A percentile compares a stretch with the other conserved stretches of the same genome.
phyloP scores from a whole-genome alignment of 1,140 invertebrate species.

The Micrasema minimum region DNA sequence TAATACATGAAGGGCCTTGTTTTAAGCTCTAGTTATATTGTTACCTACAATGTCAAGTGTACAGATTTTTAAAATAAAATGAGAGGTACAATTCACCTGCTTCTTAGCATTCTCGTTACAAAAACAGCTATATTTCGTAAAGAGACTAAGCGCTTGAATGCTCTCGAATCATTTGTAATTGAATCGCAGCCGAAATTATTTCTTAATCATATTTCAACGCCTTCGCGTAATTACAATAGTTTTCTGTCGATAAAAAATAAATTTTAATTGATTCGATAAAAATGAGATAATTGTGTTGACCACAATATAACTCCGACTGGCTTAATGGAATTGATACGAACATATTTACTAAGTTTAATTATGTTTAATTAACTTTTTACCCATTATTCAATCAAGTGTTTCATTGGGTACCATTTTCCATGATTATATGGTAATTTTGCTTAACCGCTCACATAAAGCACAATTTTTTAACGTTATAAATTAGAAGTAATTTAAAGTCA shows the following conservation, averaged over 20 bases:
- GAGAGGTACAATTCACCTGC: background rate
- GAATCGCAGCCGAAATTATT: slow-evolving; percentile 22
- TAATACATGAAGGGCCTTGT: no score
- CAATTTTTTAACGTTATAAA: no score
- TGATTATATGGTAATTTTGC: no score
- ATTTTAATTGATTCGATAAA: slow-evolving; percentile 5
- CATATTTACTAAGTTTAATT: no score
- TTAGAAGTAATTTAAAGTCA: no score
- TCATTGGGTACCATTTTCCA: no score
- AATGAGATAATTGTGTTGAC: background rate
- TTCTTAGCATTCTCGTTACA: background rate
- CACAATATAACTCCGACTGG: background rate
- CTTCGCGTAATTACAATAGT: slow-evolving; percentile 12
- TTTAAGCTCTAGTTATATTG: background rate
- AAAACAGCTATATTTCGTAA: slow-evolving; percentile 11
- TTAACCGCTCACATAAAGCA: no score
- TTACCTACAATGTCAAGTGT: slow-evolving; percentile 11
- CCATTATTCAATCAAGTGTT: no score
- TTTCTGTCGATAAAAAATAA: slow-evolving; percentile 7
- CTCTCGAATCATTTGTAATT: slow-evolving; percentile 16
- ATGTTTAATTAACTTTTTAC: no score
- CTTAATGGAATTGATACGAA: no score
- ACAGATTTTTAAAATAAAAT: slow-evolving; percentile 3
- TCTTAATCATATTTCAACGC: slow-evolving; percentile 34
- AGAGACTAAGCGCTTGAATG: slow-evolving; percentile 22